Evolutionary conservation across 2,113 vertebrate species (phyloP), one percentile per base, ranked within the genome.

Genomic region (Dicerorhinus sumatrensis): DNA sequence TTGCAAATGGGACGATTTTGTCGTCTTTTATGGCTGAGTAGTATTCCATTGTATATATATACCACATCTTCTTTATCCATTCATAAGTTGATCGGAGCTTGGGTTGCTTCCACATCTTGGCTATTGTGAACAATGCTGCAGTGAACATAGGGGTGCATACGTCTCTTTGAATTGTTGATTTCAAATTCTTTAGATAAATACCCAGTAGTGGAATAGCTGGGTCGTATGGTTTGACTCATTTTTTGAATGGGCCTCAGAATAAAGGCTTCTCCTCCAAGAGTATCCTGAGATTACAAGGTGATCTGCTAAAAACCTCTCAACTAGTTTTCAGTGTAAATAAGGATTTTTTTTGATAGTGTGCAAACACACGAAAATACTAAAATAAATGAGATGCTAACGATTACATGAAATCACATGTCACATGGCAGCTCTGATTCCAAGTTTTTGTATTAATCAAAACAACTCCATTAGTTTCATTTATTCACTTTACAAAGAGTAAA

Each of bases 361-460:
- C 20, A 93, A 91, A 76, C 3, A 94, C 6, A 54, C 20, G 83
- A 82, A 79, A 87, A 92, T 39, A 85, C 48, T 36, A 90, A 93
- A 95, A 36, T 69, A 56, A 98, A 75, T 89, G 33, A 96, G 65
- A 60, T 83, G 33, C 20, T 87, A 79, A 95, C 5, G 39, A 72
- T 48, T 70, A 46, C 0, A 10, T 65, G 39, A 96, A 75, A 56
- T 84, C 82, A 58, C 25, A 56, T 91, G 9, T 58, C 36, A 46
- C 84, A 56, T 0, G 86, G 20, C 63, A 79, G 8, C 31, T 83
- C 65, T 62, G 56, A 42, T 65, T 83, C 54, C 77, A 91, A 73
- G 42, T 54, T 36, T 87, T 81, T 65, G 3, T 46, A 18, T 60
- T 70, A 87, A 84, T 92, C 80, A 96, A 96, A 97, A 93, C 8